phyloP scores from a whole-genome alignment of 2,888 invertebrate species.

The Sycophila texana region DNA sequence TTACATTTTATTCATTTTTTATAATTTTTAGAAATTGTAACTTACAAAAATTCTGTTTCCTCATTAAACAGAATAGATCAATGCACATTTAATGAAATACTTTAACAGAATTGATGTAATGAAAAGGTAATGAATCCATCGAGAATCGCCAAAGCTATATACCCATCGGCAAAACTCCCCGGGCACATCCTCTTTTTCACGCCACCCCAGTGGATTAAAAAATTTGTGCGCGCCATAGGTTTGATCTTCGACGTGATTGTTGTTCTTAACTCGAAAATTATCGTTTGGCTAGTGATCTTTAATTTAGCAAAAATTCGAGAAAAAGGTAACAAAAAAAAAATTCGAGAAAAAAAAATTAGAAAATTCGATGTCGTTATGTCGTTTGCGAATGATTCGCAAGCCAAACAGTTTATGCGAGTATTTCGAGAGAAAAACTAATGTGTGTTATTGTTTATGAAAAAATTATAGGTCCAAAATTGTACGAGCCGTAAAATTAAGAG shows the following conservation, averaged over 20 bases:
- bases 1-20: too few relatives aligned
- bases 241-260: conserved; percentile 21
- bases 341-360: background rate
- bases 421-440: background rate
- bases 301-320: background rate
- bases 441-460: conserved; percentile 40
- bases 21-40: too few relatives aligned
- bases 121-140: background rate
- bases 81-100: too few relatives aligned
- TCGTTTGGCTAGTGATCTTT: conserved; percentile 27
- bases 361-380: background rate
- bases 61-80: too few relatives aligned
- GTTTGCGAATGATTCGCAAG: background rate
- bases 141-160: too few relatives aligned
- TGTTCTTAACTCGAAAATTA: background rate
- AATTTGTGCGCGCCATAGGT: conserved; percentile 22
- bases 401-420: background rate
- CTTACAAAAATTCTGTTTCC: too few relatives aligned
- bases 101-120: background rate
- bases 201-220: conserved; percentile 12
- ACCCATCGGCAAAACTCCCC: too few relatives aligned
- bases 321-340: background rate
- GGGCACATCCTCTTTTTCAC: background rate
- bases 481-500: conserved; percentile 16
- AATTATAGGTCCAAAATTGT: conserved; percentile 55